These are phyloP conservation scores for Pelodytes ibericus DNA, from an alignment of 2,797 vertebrate genomes.

Conservation along the genomic window DNA sequence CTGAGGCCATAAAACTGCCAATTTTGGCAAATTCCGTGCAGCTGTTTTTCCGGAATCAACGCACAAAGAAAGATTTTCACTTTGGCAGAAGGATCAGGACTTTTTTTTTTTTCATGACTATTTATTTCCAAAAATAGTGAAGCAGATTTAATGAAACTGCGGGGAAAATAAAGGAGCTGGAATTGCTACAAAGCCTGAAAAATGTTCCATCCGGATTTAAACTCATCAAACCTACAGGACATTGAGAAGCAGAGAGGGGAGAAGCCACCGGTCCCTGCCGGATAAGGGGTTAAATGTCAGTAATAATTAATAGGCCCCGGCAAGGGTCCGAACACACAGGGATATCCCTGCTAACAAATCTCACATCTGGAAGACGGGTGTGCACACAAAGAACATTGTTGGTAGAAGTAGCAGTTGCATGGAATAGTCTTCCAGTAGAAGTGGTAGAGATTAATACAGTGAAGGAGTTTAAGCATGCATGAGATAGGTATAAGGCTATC, in stretches of 20 bases:
- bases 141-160: constrained; percentile 45
- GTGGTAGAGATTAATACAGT: too few relatives aligned
- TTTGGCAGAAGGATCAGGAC: constrained; percentile 18
- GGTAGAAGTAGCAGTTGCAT: too few relatives aligned
- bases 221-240: constrained; percentile 34
- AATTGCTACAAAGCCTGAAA: constrained; percentile 24
- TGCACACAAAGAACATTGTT: neutral
- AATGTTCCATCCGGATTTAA: constrained; percentile 18
- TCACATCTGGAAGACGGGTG: constrained; percentile 1
- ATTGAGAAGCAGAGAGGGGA: neutral
- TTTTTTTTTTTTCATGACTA: constrained; percentile 25
- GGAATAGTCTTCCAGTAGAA: too few relatives aligned
- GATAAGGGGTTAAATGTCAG: neutral
- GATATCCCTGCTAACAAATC: neutral
- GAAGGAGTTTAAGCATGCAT: too few relatives aligned
- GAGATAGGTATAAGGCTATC: too few relatives aligned
- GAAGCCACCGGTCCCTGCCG: neutral
- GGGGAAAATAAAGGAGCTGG: constrained; percentile 53
- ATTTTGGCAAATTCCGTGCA: constrained; percentile 46
- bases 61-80: constrained; percentile 48
- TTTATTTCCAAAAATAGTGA: constrained; percentile 55
- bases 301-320: neutral
- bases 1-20: constrained; percentile 22
- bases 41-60: constrained; percentile 51
- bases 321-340: neutral